Percentiles rank a stretch among this genome's conserved stretches.
These are phyloP conservation scores for Cephalotes varians DNA, from an alignment of 2,888 invertebrate genomes.

Conservation along the genomic window DNA sequence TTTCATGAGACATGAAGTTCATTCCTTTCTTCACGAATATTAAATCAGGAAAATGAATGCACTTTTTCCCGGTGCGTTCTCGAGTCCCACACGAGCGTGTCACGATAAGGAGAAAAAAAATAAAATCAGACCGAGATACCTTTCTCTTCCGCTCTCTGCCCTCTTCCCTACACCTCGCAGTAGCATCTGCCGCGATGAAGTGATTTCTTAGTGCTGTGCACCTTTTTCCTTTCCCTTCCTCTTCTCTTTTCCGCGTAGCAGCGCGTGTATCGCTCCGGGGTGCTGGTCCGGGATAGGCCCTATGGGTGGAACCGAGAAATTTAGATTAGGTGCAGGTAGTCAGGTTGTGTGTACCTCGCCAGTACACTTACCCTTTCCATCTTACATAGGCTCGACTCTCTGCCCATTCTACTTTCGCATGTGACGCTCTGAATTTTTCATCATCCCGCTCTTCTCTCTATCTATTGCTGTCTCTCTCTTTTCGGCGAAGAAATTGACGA, in stretches of 20 bases:
- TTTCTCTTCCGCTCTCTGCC: constrained; percentile 17
- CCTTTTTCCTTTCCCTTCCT: constrained; percentile 67
- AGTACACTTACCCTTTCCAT: constrained; percentile 47
- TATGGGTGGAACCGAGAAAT: constrained; percentile 66
- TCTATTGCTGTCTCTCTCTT: constrained; percentile 40
- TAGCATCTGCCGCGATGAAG: constrained; percentile 83
- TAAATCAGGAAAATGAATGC: constrained; percentile 69
- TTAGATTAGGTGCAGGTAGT: constrained; percentile 71
- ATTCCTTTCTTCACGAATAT: constrained; percentile 62
- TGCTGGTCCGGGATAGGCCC: constrained; percentile 49
- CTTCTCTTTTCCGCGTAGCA: constrained; percentile 15
- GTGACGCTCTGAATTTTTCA: constrained; percentile 39
- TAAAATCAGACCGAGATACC: constrained; percentile 51
- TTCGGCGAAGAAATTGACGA: constrained; percentile 69
- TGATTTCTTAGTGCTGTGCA: constrained; percentile 80
- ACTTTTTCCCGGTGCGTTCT: constrained; percentile 62
- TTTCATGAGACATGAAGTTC: constrained; percentile 41
- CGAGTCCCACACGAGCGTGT: constrained; percentile 56
- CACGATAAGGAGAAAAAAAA: constrained; percentile 33
- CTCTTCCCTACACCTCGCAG: constrained; percentile 53
- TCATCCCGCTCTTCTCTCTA: constrained; percentile 35
- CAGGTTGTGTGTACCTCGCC: constrained; percentile 19
- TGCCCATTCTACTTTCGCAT: neutral
- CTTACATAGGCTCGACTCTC: constrained; percentile 6
- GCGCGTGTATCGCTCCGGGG: constrained; percentile 65